phyloP scores from a whole-genome alignment of 2,888 invertebrate genomes.

The Strigamia crassipes region DNA sequence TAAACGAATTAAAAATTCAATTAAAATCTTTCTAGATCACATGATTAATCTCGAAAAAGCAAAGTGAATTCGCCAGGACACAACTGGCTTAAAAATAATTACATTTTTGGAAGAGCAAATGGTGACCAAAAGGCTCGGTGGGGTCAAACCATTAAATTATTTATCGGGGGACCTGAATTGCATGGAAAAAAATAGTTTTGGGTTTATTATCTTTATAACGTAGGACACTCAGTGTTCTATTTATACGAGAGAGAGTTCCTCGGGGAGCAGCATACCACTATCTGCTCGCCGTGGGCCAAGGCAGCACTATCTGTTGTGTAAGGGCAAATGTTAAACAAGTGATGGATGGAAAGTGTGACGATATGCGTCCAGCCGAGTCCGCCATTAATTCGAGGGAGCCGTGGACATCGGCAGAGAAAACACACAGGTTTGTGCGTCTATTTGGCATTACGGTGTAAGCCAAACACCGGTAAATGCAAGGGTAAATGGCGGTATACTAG shows the following conservation, averaged over 20 bases:
- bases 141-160: background rate
- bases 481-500: background rate
- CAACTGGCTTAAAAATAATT: too few species aligned
- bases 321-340: conserved; percentile 38
- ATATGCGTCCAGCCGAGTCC: conserved; percentile 25
- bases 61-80: too few species aligned
- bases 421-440: background rate
- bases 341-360: conserved; percentile 40
- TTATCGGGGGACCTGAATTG: background rate
- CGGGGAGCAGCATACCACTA: background rate
- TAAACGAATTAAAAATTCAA: too few species aligned
- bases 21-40: too few species aligned
- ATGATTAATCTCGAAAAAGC: too few species aligned
- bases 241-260: background rate
- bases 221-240: background rate
- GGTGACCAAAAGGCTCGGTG: background rate
- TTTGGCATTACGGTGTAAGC: background rate
- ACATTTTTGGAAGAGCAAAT: background rate
- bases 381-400: conserved; percentile 2
- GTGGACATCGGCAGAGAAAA: background rate
- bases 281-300: conserved; percentile 20
- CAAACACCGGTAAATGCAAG: background rate
- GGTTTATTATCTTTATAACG: background rate
- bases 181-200: background rate
- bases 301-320: conserved; percentile 32